phyloP scores from a whole-genome alignment of 2,888 invertebrate species.

The Pinctada fucata region DNA sequence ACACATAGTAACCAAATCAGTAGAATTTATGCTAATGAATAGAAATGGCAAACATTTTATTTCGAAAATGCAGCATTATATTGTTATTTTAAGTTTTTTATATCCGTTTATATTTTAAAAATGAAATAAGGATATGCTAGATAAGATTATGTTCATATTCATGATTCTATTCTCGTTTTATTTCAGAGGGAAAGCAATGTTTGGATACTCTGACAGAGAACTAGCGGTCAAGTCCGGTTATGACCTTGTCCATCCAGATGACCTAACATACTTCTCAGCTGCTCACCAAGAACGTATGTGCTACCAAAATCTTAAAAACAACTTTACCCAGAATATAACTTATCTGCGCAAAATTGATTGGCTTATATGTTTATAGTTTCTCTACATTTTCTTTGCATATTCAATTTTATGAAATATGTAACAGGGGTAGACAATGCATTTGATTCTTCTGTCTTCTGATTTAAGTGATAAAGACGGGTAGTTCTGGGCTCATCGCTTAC shows the following conservation, averaged over 20 bases:
- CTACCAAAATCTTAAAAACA: neutral
- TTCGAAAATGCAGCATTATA: too few species aligned
- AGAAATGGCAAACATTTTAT: too few species aligned
- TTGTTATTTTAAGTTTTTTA: too few species aligned
- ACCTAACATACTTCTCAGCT: constrained; percentile 96
- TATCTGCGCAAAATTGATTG: too few species aligned
- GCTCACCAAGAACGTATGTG: constrained; percentile 98
- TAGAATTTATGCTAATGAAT: too few species aligned
- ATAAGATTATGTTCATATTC: too few species aligned
- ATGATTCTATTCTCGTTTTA: neutral
- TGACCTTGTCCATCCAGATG: constrained; percentile 98
- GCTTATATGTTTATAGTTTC: neutral
- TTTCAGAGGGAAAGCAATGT: constrained; percentile 91
- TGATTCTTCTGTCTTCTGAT: neutral
- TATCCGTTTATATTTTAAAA: too few species aligned
- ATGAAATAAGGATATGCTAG: too few species aligned
- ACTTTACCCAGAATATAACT: neutral
- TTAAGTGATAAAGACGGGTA: constrained; percentile 98
- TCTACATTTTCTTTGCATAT: neutral
- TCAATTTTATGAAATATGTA: neutral
- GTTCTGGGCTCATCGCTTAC: constrained; percentile 99
- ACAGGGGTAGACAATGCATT: neutral
- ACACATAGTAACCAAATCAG: too few species aligned
- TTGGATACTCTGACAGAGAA: constrained; percentile 94
- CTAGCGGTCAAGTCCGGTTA: constrained; percentile 93